Conservation (phyloP, 2,888 invertebrate species). For the Dasypolia templi region DNA sequence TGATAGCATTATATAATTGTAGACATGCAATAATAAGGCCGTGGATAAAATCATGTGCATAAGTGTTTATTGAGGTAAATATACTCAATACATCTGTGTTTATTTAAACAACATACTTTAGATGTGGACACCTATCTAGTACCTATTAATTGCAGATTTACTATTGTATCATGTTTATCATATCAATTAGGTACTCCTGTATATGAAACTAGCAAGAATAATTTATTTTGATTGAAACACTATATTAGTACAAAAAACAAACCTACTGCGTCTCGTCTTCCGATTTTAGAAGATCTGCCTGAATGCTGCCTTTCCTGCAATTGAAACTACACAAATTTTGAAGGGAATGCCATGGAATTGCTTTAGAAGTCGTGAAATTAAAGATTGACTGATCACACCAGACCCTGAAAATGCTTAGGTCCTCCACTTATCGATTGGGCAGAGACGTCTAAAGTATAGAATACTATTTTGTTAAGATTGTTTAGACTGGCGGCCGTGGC, state of each 20-base stretch:
- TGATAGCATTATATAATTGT: slow-evolving; percentile 10
- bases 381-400: neutral
- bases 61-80: slow-evolving; percentile 23
- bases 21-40: neutral
- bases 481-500: neutral
- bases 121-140: too few relatives aligned
- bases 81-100: slow-evolving; percentile 13
- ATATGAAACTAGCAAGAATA: neutral
- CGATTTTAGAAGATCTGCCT: neutral
- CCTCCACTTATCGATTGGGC: too few relatives aligned
- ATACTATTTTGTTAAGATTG: neutral
- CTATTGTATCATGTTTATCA: too few relatives aligned
- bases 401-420: neutral
- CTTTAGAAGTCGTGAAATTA: neutral
- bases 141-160: slow-evolving; percentile 5
- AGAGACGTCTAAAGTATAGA: neutral
- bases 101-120: slow-evolving; percentile 3
- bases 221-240: neutral
- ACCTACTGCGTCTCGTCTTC: neutral
- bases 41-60: neutral
- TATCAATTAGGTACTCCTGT: too few relatives aligned
- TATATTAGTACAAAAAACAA: neutral
- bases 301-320: neutral
- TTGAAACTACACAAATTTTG: neutral
- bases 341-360: neutral